A percentile compares a stretch with the other conserved stretches of the same genome.
Evolutionary conservation across 2,113 vertebrate genomes (phyloP).

Genomic region (Bubo bubo): DNA sequence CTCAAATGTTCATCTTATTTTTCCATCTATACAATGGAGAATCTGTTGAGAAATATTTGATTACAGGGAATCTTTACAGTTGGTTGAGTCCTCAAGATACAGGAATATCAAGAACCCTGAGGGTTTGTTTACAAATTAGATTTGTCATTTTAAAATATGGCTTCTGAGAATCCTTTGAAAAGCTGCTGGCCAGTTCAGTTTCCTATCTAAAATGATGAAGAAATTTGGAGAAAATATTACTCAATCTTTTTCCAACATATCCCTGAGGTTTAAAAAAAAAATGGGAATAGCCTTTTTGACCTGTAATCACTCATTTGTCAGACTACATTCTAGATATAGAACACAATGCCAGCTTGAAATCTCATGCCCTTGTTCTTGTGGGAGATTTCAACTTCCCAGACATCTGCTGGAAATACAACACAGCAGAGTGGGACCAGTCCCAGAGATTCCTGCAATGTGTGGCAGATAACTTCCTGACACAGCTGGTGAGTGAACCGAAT

Average conservation of each 20-base stretch:
- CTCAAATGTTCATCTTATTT: constrained; percentile 18
- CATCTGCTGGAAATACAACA: too few species aligned
- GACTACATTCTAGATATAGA: not conserved
- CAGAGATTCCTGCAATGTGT: too few species aligned
- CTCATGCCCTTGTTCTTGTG: too few species aligned
- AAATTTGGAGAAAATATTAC: not conserved
- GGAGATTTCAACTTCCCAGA: too few species aligned
- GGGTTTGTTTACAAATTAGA: not conserved
- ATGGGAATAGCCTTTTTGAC: not conserved
- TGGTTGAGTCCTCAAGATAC: not conserved
- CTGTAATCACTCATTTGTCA: not conserved
- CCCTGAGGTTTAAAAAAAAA: not conserved
- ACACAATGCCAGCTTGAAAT: not conserved
- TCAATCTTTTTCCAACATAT: not conserved
- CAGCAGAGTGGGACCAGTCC: too few species aligned
- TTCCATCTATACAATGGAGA: not conserved
- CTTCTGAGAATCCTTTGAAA: not conserved
- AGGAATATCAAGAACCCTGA: not conserved
- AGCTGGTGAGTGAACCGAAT: too few species aligned
- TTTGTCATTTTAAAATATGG: constrained; percentile 1
- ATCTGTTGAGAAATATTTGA: constrained; percentile 30
- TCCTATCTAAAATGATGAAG: not conserved
- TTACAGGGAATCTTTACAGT: not conserved
- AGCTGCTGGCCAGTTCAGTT: not conserved
- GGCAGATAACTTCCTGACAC: too few species aligned